Conservation (phyloP, 2,113 vertebrate species). For the Cochlearius cochlearius region DNA sequence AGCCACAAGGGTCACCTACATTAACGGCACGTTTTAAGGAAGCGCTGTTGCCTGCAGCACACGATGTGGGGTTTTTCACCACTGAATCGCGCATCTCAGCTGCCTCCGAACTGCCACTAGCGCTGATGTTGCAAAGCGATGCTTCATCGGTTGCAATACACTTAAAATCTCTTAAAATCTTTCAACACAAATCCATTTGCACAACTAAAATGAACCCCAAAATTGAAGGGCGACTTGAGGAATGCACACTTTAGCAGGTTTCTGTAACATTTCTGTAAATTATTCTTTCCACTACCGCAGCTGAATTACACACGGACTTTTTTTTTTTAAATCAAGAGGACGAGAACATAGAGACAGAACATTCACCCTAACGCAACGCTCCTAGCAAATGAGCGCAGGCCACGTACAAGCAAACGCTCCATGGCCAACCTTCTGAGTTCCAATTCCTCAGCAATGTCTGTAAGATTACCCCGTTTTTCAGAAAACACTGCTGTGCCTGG, state of each 20-base stretch:
- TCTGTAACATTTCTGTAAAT: neutral
- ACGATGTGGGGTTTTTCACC: accelerated
- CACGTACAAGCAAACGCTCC: neutral
- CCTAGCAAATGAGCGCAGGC: accelerated
- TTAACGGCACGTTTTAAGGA: accelerated
- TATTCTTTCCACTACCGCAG: neutral
- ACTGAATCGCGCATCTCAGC: neutral
- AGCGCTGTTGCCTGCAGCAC: accelerated
- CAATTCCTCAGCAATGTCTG: neutral
- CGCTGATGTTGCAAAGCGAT: neutral
- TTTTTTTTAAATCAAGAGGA: neutral
- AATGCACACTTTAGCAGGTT: neutral
- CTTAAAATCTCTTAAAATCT: neutral
- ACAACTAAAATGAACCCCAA: neutral
- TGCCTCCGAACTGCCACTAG: neutral
- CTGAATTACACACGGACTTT: neutral
- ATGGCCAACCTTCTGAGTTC: accelerated
- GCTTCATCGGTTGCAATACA: neutral
- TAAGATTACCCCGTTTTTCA: neutral
- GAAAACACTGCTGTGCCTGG: neutral
- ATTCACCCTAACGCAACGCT: neutral
- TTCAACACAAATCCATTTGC: too few species aligned
- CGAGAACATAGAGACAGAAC: neutral
- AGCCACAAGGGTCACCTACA: neutral
- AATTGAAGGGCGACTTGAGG: neutral